These are phyloP conservation scores for Myopa testacea DNA, from an alignment of 2,888 invertebrate genomes.

Conservation along the genomic window DNA sequence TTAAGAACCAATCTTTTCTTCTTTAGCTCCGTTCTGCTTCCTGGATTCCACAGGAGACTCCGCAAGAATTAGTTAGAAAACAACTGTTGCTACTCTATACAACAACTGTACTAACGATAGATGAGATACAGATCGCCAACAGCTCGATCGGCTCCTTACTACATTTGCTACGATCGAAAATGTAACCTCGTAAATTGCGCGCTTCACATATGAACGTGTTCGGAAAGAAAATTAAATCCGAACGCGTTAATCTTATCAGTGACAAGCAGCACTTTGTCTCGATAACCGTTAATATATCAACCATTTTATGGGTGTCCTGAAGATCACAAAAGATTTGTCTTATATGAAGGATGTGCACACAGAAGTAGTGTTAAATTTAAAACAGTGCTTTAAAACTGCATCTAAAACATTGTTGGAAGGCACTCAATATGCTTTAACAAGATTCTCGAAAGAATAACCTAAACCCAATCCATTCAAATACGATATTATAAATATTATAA, in stretches of 20 bases:
- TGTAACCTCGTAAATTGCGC: conserved; percentile 13
- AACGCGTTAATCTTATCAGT: background rate
- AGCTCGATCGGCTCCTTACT: conserved; percentile 10
- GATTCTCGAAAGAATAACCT: no score
- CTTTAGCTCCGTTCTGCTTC: background rate
- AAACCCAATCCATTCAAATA: no score
- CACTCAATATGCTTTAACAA: no score
- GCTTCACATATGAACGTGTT: conserved; percentile 5
- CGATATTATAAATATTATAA: no score
- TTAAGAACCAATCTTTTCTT: background rate
- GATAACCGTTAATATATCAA: conserved; percentile 58
- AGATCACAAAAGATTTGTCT: conserved; percentile 5
- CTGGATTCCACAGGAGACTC: background rate
- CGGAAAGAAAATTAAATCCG: conserved; percentile 9
- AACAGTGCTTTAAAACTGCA: background rate
- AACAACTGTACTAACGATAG: background rate
- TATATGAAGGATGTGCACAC: background rate
- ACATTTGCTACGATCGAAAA: background rate
- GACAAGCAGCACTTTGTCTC: background rate
- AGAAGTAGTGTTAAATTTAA: background rate
- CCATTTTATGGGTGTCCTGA: conserved; percentile 60
- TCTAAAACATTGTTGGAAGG: no score
- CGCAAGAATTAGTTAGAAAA: background rate
- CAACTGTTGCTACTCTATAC: background rate
- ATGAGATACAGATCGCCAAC: background rate